These are phyloP conservation scores for Setipinna tenuifilis DNA, from an alignment of 2,797 vertebrate genomes.

Conservation along the genomic window DNA sequence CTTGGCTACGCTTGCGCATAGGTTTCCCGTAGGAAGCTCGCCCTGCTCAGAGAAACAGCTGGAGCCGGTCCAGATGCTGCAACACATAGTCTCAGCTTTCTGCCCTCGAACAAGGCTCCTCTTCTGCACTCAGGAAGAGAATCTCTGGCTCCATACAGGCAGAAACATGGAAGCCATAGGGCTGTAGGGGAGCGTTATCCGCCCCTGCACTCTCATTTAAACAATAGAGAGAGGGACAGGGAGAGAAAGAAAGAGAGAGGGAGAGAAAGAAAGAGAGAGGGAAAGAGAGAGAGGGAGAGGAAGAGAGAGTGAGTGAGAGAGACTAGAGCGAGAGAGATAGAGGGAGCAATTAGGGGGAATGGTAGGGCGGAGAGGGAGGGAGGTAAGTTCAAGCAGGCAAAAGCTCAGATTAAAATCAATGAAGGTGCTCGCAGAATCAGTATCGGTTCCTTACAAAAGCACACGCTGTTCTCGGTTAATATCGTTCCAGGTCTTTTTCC, in stretches of 20 bases:
- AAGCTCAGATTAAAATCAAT: neutral
- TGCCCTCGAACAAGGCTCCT: conserved; percentile 40
- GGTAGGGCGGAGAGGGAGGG: too few species aligned
- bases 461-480: neutral
- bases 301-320: too few species aligned
- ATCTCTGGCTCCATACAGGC: conserved; percentile 5
- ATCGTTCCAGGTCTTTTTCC: neutral
- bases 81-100: conserved; percentile 50
- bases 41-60: conserved; percentile 51
- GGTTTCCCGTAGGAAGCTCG: conserved; percentile 54
- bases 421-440: neutral
- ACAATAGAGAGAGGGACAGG: neutral
- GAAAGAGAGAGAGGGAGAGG: too few species aligned
- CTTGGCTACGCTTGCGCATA: conserved; percentile 49
- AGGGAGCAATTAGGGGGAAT: too few species aligned
- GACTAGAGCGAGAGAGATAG: too few species aligned
- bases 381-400: neutral
- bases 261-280: neutral
- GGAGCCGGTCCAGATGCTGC: conserved; percentile 59
- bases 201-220: conserved; percentile 38
- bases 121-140: conserved; percentile 14
- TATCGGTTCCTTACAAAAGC: neutral
- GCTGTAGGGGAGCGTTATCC: conserved; percentile 37
- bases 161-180: conserved; percentile 33
- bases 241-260: neutral